phyloP scores from a whole-genome alignment of 2,113 vertebrate genomes.

The Ciconia boyciana region DNA sequence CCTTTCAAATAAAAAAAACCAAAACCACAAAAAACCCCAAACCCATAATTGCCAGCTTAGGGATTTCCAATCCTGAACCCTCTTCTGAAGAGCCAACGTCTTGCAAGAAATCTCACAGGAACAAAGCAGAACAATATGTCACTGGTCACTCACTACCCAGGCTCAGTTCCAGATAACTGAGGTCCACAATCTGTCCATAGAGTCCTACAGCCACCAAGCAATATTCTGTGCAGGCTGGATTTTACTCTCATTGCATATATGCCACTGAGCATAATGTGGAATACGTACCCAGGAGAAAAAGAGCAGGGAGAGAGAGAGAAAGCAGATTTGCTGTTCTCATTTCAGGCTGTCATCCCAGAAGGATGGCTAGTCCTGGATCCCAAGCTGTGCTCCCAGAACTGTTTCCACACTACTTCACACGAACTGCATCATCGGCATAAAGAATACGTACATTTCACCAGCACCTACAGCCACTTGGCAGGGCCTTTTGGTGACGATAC shows the following conservation, averaged over 20 bases:
- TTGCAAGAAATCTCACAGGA: not conserved
- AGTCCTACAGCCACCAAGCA: not conserved
- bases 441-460: not conserved
- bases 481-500: not conserved
- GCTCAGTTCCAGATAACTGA: not conserved
- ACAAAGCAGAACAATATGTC: accelerated
- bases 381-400: not conserved
- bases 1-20: not conserved
- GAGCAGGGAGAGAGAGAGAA: not conserved
- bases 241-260: not conserved
- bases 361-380: not conserved
- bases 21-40: not conserved
- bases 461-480: not conserved
- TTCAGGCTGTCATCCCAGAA: not conserved
- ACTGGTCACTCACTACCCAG: not conserved
- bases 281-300: not conserved
- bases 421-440: not conserved
- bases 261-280: not conserved
- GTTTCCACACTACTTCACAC: not conserved
- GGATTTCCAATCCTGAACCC: not conserved
- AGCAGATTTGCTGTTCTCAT: not conserved
- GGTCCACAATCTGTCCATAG: not conserved
- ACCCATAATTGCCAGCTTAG: not conserved
- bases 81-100: not conserved
- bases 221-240: not conserved